A percentile compares a stretch with the other conserved stretches of the same genome.
Conservation (phyloP, 2,797 vertebrate genomes). For the Pseudotriccus pelzelni region DNA sequence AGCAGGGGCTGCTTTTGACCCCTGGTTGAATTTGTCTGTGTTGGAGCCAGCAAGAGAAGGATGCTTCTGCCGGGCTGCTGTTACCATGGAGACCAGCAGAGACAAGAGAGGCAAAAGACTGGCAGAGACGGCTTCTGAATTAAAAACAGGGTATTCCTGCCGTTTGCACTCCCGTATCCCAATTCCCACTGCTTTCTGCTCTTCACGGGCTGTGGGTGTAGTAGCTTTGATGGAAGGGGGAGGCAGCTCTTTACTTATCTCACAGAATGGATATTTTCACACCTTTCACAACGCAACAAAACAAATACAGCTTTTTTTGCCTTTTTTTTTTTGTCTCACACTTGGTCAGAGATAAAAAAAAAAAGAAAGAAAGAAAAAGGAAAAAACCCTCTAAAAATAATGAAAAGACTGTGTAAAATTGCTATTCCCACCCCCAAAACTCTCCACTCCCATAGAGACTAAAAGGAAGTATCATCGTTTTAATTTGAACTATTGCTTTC, state of each 20-base stretch:
- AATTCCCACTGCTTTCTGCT: neutral
- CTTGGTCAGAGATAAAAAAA: neutral
- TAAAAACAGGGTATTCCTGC: slow-evolving; percentile 48
- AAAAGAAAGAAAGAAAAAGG: neutral
- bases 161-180: neutral
- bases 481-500: slow-evolving; percentile 49
- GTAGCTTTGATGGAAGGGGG: neutral
- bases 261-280: neutral
- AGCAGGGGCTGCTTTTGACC: slow-evolving; percentile 41
- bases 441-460: neutral
- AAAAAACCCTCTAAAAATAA: neutral
- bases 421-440: neutral
- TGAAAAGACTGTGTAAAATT: neutral
- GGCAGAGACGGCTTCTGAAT: slow-evolving; percentile 63
- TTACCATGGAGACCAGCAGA: slow-evolving; percentile 78
- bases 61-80: slow-evolving; percentile 57
- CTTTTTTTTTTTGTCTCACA: slow-evolving; percentile 24
- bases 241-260: neutral
- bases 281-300: neutral
- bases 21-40: slow-evolving; percentile 37
- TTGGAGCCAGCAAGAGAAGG: neutral
- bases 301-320: neutral
- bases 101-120: slow-evolving; percentile 73
- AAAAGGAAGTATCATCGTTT: slow-evolving; percentile 29
- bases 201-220: neutral